Evolutionary conservation across 1,140 invertebrate genomes (phyloP).

Genomic region (Branchinecta lindahli): DNA sequence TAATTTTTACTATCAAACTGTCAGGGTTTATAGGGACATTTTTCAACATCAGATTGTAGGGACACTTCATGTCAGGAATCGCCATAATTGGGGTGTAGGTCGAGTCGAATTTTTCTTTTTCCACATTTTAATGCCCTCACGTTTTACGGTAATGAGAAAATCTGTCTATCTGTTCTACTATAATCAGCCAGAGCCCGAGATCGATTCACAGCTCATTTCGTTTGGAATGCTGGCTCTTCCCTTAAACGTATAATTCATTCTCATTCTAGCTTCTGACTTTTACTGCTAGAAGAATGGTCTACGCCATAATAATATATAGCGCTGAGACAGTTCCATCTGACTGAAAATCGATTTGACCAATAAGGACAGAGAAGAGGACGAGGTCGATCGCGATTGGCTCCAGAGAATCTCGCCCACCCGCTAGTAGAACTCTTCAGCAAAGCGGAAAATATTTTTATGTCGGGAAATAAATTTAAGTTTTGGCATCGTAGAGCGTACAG

Average conservation of each 20-base stretch:
- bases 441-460: conserved; percentile 9
- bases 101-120: too few species aligned
- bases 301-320: not conserved
- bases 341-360: not conserved
- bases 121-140: not conserved
- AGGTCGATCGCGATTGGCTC: not conserved
- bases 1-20: too few species aligned
- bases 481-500: conserved; percentile 7
- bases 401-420: not conserved
- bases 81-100: too few species aligned
- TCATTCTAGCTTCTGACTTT: not conserved
- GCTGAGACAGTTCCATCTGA: conserved; percentile 7
- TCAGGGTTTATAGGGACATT: too few species aligned
- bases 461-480: conserved; percentile 1
- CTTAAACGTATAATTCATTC: not conserved
- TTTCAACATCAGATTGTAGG: too few species aligned
- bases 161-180: not conserved
- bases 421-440: not conserved
- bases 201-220: conserved; percentile 1
- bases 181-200: not conserved
- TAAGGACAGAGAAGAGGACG: not conserved
- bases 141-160: not conserved
- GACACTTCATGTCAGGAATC: too few species aligned
- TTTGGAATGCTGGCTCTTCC: not conserved
- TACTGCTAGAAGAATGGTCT: not conserved